phyloP scores from a whole-genome alignment of 2,113 vertebrate species.

The Equus przewalskii region DNA sequence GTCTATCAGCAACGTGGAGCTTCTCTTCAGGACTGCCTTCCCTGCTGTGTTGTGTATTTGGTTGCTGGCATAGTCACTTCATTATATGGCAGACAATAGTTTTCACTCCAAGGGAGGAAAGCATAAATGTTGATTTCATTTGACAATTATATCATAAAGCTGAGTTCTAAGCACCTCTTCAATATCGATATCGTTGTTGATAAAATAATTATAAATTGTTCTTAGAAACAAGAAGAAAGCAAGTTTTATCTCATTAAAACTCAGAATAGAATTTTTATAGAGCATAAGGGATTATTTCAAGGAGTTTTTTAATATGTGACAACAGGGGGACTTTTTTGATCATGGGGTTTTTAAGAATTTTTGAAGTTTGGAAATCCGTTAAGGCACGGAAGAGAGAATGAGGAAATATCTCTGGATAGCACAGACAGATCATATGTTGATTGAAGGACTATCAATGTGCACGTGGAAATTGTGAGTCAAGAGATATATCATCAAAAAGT shows the following conservation, averaged over 20 bases:
- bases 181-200: slow-evolving; percentile 79
- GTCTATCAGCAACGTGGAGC: background rate
- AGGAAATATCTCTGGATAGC: background rate
- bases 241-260: slow-evolving; percentile 83
- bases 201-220: slow-evolving; percentile 80
- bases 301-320: slow-evolving; percentile 69
- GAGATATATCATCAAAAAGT: background rate
- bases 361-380: background rate
- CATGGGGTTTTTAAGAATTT: background rate
- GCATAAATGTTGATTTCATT: slow-evolving; percentile 68
- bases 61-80: slow-evolving; percentile 71
- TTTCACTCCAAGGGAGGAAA: slow-evolving; percentile 72
- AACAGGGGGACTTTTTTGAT: slow-evolving; percentile 43
- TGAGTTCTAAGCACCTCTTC: slow-evolving; percentile 61
- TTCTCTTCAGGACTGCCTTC: slow-evolving; percentile 31
- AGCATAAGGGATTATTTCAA: slow-evolving; percentile 71
- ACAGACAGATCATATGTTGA: background rate
- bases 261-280: slow-evolving; percentile 71
- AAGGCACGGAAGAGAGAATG: background rate
- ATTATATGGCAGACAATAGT: slow-evolving; percentile 75
- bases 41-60: slow-evolving; percentile 74
- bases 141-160: slow-evolving; percentile 77
- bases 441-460: background rate
- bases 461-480: background rate
- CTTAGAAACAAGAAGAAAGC: slow-evolving; percentile 82